Evolutionary conservation across 64 coral and sea anemone genomes (phyloP), one percentile per base, ranked within the genome.

Genomic region (Montipora cactus): DNA sequence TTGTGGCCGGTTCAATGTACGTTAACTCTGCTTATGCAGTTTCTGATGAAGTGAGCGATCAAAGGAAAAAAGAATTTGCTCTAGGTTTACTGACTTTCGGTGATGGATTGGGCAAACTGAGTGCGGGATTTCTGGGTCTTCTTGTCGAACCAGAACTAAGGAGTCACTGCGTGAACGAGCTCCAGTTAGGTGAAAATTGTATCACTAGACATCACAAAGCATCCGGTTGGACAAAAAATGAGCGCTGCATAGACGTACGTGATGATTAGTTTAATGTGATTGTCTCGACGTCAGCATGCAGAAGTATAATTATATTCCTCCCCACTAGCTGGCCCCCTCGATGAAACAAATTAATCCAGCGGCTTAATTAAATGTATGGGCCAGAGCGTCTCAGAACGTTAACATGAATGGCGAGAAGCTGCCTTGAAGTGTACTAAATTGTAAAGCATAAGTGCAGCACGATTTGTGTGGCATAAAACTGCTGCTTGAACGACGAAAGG

Each of bases 1-100:
- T 85, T 13, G 67, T 67, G 7, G 91, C 76, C 3, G 91, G 91
- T 4, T 84, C 91, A 0, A 84, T 93, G 77, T 93, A 87, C 45
- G 55, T 93, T 2, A 93, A 93, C 18, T 87, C 91, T 10, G 61
- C 61, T 20, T 70, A 87, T n/a, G 76, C 91, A 1, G 74, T 93
- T 23, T 84, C 83, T 46, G 91, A 85, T 69, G 23, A 51, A 13
- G 14, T 87, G 10, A 62, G n/a, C 12, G 62, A 85, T 47, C 83
- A 75, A 47, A 84, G 49, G 59, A 14, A 93, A 22, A 93, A 46
- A 66, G 81, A 84, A 57, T 86, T 80, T 61, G 91, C 72, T 15
- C 18, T 93, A 50, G 74, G 91, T 13, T 5, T 87, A n/a, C 23
- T 93, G 3, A 74, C 74, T 3, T 18, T 85, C 2, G 81, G 73